Base-by-base conservation (phyloP, 2,888 invertebrate genomes). In the Drosophila gaucha region DNA sequence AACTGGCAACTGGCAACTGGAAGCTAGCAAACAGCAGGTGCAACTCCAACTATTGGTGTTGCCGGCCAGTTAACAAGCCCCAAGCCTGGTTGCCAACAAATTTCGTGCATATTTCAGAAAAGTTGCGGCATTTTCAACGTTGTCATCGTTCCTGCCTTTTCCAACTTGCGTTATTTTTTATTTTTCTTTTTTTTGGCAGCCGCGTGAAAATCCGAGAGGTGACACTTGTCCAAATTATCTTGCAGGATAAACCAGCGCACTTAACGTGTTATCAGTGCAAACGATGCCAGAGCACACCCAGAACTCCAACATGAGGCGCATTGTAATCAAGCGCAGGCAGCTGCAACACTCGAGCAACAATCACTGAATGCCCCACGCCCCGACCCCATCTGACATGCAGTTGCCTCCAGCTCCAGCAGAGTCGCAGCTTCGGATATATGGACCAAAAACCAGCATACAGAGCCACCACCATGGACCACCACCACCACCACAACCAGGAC, bases 211-310 rank as follows among this genome's bases (percentile, higher is more conserved):
- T 80, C 77, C 80, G 70, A 83, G 76, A 86, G 80, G 86, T 88
- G 86, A 80, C 87, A 88, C 79, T 87, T 87, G 85, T 85, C 82
- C 87, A 88, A 85, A 88, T 86, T 82, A 88, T 86, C 82, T 87
- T 86, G 74, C 70, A 55, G 82, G 80, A 85, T 87, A 87, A 88
- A 80, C 79, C 85, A 83, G 86, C 78, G 74, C 87, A 85, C 87
- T 85, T 85, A 85, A 80, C 86, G 86, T 85, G 83, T 83, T 83
- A 83, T 83, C 83, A 87, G 78, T 70, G 82, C 82, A 69, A 82
- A 70, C 78, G 78, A 80, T 69, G 78, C 75, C 78, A 36, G 67
- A 46, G 39, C 58, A 55, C 54, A 55, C 59, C 41, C 41, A 54
- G 44, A 47, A 38, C 39, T 41, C 51, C 66, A 65, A 67, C 68